Conservation (phyloP, 2,797 vertebrate species). For the Poecilia gillii region DNA sequence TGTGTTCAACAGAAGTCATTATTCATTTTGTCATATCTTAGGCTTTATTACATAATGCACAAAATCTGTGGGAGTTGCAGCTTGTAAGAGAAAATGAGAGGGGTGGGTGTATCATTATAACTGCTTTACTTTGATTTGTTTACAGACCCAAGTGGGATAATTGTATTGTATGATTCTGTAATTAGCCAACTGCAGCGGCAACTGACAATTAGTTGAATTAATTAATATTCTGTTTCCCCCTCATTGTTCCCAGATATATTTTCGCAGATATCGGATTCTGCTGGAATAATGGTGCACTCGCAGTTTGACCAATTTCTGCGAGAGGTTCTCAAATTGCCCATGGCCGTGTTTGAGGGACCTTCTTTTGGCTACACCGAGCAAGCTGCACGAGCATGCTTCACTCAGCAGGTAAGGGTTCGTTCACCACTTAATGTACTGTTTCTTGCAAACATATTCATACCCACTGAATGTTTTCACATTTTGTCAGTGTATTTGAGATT, state of each 20-base stretch:
- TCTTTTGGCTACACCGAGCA: constrained; percentile 97
- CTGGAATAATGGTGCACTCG: constrained; percentile 90
- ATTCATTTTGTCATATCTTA: constrained; percentile 59
- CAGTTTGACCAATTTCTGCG: constrained; percentile 94
- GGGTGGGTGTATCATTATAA: constrained; percentile 52
- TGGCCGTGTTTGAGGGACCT: constrained; percentile 96
- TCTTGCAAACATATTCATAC: neutral
- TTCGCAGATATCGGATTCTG: constrained; percentile 95
- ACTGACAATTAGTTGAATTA: constrained; percentile 69
- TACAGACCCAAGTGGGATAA: constrained; percentile 71
- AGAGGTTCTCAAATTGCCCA: constrained; percentile 95
- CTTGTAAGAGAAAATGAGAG: constrained; percentile 34
- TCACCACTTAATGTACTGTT: neutral
- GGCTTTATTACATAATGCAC: constrained; percentile 64
- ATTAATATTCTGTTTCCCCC: constrained; percentile 45
- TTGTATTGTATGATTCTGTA: constrained; percentile 68
- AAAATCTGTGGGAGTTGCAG: constrained; percentile 56
- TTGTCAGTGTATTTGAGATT: neutral
- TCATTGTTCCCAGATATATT: constrained; percentile 89
- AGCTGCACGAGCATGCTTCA: constrained; percentile 90
- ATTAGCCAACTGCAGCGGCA: constrained; percentile 68
- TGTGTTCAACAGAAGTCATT: constrained; percentile 58
- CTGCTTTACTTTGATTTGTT: constrained; percentile 71
- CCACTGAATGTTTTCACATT: neutral
- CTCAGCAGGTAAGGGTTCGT: constrained; percentile 87